These are phyloP conservation scores for Papilio glaucus DNA, from an alignment of 1,140 invertebrate genomes.

Conservation along the genomic window DNA sequence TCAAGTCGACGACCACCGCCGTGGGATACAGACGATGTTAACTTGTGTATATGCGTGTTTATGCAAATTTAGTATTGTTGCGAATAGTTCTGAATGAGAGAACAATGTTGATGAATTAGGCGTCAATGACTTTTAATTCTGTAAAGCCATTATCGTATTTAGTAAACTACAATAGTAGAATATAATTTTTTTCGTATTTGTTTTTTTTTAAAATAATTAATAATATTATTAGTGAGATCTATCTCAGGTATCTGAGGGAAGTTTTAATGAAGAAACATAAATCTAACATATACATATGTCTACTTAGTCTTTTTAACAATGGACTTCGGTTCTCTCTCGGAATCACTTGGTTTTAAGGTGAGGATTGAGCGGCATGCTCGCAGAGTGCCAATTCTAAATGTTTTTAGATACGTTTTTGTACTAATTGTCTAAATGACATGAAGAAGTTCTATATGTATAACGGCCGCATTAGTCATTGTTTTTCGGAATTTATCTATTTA, in stretches of 20 bases:
- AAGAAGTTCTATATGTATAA: background rate
- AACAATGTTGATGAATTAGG: background rate
- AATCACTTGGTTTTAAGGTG: too few relatives aligned
- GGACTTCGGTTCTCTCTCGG: too few relatives aligned
- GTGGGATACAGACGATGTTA: constrained; percentile 8
- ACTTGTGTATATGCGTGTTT: constrained; percentile 9
- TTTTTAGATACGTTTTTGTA: too few relatives aligned
- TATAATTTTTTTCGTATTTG: background rate
- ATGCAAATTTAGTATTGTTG: constrained; percentile 24
- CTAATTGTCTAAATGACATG: background rate
- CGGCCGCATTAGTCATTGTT: background rate
- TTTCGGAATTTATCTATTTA: background rate
- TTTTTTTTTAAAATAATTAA: too few relatives aligned
- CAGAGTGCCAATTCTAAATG: too few relatives aligned
- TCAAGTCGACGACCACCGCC: constrained; percentile 12
- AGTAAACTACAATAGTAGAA: background rate
- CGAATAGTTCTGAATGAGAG: background rate
- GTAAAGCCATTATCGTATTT: background rate
- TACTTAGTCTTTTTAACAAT: too few relatives aligned
- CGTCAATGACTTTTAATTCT: constrained; percentile 24
- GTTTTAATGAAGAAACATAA: too few relatives aligned
- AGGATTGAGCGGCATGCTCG: too few relatives aligned
- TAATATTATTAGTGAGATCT: too few relatives aligned
- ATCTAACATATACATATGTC: too few relatives aligned
- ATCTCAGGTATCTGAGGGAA: too few relatives aligned